These are phyloP conservation scores for Cistogaster globosa DNA, from an alignment of 2,888 invertebrate genomes.

Conservation along the genomic window DNA sequence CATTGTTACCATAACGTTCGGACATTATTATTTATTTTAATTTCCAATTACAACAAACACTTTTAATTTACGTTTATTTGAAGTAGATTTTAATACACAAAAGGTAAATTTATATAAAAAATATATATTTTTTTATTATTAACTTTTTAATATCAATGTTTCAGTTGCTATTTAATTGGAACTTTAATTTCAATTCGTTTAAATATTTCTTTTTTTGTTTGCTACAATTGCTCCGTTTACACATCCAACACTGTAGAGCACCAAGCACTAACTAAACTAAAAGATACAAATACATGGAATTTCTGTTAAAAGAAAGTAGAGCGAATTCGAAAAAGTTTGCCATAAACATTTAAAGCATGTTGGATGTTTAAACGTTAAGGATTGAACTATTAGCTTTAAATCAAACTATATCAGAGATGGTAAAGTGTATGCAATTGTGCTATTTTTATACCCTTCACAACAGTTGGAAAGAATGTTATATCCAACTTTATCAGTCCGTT, in stretches of 20 bases:
- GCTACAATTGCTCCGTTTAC: neutral
- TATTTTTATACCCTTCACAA: no score
- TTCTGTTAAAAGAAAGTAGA: constrained; percentile 9
- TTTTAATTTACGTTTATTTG: neutral
- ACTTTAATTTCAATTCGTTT: neutral
- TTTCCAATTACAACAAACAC: neutral
- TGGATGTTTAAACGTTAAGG: no score
- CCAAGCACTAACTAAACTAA: constrained; percentile 39
- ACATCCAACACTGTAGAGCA: constrained; percentile 2
- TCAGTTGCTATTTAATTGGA: neutral
- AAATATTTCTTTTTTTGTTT: neutral
- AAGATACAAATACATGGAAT: constrained; percentile 7
- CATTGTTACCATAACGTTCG: constrained; percentile 79
- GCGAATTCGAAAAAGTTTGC: constrained; percentile 1
- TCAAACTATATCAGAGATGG: no score
- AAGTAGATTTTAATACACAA: neutral
- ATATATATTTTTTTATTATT: neutral
- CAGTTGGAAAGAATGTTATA: no score
- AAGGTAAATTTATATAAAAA: neutral
- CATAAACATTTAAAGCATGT: no score
- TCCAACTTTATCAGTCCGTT: no score
- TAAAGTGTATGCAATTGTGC: no score
- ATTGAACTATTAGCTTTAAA: no score
- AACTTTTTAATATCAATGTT: neutral
- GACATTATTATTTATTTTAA: constrained; percentile 73